Conservation (phyloP, 2,113 vertebrate genomes). For the Glaucomys volans region DNA sequence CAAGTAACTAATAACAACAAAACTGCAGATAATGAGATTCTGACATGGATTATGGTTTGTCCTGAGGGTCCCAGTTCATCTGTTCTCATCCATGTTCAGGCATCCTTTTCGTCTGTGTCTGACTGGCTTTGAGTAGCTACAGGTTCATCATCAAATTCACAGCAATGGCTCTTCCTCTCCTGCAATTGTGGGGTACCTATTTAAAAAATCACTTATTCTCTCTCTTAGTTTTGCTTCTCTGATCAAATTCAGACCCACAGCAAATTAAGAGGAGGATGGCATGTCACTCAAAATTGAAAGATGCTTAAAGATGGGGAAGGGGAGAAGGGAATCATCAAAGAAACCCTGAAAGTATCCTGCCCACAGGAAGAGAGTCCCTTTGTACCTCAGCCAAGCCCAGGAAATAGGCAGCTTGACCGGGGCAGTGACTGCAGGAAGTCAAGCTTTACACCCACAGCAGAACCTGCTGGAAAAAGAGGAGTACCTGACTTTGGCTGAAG, state of each 20-base stretch:
- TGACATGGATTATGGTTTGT: not conserved
- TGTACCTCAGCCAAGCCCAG: not conserved
- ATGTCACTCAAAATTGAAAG: not conserved
- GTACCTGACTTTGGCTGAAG: not conserved
- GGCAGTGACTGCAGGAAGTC: not conserved
- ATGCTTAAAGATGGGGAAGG: accelerated
- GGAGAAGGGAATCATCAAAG: not conserved
- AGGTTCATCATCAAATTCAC: not conserved
- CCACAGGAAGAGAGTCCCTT: not conserved
- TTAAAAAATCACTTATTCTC: not conserved
- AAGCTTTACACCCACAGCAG: not conserved
- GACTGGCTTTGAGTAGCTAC: not conserved
- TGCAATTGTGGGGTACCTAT: not conserved
- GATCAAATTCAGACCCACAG: not conserved
- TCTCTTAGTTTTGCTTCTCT: not conserved
- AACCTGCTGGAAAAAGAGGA: not conserved
- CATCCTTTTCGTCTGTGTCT: not conserved
- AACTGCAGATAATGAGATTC: not conserved
- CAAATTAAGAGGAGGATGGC: not conserved
- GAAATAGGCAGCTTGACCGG: not conserved
- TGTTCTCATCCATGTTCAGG: not conserved
- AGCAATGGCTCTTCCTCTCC: not conserved
- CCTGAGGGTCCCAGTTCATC: not conserved
- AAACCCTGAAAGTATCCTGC: not conserved
- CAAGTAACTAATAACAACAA: not conserved